Percentiles rank a stretch among this genome's conserved stretches.
These are phyloP conservation scores for Scomberomorus guttatus DNA, from an alignment of 2,797 vertebrate genomes.

Conservation along the genomic window DNA sequence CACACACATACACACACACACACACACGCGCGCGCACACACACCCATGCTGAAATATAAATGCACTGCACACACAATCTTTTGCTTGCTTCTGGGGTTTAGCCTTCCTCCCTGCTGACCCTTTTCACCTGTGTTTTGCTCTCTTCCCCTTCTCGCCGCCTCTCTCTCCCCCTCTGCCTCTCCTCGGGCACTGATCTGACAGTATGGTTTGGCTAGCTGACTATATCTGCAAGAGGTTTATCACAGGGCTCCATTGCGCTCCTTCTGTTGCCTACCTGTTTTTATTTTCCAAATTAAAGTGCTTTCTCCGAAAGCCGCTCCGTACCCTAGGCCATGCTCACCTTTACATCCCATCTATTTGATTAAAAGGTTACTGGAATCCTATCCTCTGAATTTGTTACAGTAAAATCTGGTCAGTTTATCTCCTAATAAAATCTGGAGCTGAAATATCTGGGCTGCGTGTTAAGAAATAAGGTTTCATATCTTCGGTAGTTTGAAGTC, in stretches of 20 bases:
- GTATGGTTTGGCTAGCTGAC: slow-evolving; percentile 79
- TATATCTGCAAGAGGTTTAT: slow-evolving; percentile 80
- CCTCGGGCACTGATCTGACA: slow-evolving; percentile 79
- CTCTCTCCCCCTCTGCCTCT: slow-evolving; percentile 71
- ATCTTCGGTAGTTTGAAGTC: slow-evolving; percentile 65
- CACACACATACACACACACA: slow-evolving; percentile 38
- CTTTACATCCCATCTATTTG: slow-evolving; percentile 66
- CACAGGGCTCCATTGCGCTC: slow-evolving; percentile 50
- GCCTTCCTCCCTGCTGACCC: slow-evolving; percentile 83
- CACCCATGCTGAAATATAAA: slow-evolving; percentile 73
- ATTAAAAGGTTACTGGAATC: slow-evolving; percentile 70
- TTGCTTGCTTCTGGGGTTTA: slow-evolving; percentile 84
- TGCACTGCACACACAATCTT: slow-evolving; percentile 77
- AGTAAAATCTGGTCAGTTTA: slow-evolving; percentile 69
- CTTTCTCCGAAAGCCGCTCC: slow-evolving; percentile 49
- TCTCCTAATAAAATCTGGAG: slow-evolving; percentile 76
- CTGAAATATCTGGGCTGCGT: slow-evolving; percentile 58
- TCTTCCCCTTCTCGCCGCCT: slow-evolving; percentile 69
- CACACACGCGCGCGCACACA: slow-evolving; percentile 45
- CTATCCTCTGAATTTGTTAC: slow-evolving; percentile 71
- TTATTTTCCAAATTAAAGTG: slow-evolving; percentile 71
- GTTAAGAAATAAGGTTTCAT: slow-evolving; percentile 64
- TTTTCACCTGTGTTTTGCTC: slow-evolving; percentile 78
- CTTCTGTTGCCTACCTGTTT: slow-evolving; percentile 60
- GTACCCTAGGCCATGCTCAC: slow-evolving; percentile 55